Base-by-base conservation (phyloP, 2,888 invertebrate genomes). In the Drosophila paranaensis region DNA sequence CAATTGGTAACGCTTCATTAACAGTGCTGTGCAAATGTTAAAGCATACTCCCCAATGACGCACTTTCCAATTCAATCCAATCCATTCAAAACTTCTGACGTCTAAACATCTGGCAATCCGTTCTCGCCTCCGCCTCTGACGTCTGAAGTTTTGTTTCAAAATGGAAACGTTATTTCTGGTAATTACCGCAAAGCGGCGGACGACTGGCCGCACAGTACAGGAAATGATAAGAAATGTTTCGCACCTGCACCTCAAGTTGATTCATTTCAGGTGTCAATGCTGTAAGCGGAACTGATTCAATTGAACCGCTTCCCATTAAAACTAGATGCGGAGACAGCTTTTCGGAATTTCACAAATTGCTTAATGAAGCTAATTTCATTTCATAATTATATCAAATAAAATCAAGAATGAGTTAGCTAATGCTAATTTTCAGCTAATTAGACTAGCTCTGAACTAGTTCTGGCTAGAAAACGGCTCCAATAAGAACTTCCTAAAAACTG, bases 1-100 rank as follows among this genome's bases (percentile, higher is more conserved):
- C 33, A 54, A 58, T 74, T 57, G 63, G 60, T 42, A 58, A 62
- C 53, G 35, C 54, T 62, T 72, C 58, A 76, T 76, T 76, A 68
- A 72, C 68, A 63, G 65, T 71, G 53, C 9, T 20, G 27, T 60
- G 70, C 74, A 66, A 74, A 75, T 63, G 60, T 50, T 65, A 48
- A 60, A 40, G 72, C 58, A 54, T 30, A 1, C 20, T 11, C 8
- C 33, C 33, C 11, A 27, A 61, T 75, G 75, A 76, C 60, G 53
- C 63, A 30, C 25, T 55, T 42, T 42, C 20, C 54, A 20, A 20
- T 20, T 2, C 20, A n/a, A 20, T 20, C 20, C 20, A n/a, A 25
- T 1, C 30, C 13, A 39, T 42, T 20, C 30, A 1, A 10, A 14
- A 20, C 30, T 16, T 48, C 30, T 68, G 61, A 70, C 70, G 57